phyloP scores from a whole-genome alignment of 2,113 vertebrate species.

The Hoplias malabaricus region DNA sequence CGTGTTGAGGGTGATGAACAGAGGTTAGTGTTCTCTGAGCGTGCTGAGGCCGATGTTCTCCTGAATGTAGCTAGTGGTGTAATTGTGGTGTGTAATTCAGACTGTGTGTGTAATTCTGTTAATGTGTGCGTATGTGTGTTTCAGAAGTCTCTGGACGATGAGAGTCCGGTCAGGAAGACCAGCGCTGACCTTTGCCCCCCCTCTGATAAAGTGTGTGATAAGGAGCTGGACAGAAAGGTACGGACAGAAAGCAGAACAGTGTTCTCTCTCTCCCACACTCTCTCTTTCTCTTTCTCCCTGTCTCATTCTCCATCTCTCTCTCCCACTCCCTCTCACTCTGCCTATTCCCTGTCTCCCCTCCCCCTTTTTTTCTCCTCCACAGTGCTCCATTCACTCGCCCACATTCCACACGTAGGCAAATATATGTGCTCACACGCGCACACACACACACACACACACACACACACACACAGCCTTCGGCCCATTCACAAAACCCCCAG shows the following conservation, averaged over 20 bases:
- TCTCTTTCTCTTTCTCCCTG: background rate
- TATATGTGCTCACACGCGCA: conserved; percentile 48
- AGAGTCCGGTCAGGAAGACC: conserved; percentile 64
- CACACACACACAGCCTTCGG: background rate
- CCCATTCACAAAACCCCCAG: background rate
- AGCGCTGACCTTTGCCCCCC: conserved; percentile 60
- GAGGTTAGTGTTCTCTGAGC: too few relatives aligned
- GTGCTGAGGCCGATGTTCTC: too few relatives aligned
- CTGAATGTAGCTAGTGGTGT: too few relatives aligned
- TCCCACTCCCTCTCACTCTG: background rate
- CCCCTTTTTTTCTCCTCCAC: background rate
- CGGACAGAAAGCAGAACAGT: background rate
- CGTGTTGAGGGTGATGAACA: too few relatives aligned
- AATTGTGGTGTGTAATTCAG: background rate
- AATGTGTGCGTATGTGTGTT: conserved; percentile 41
- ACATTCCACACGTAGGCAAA: conserved; percentile 65
- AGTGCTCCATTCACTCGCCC: conserved; percentile 29
- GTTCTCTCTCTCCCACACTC: background rate
- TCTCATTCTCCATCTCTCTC: background rate
- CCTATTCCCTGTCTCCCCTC: background rate
- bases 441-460: background rate
- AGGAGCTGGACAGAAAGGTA: conserved; percentile 66
- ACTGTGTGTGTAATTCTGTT: conserved; percentile 28
- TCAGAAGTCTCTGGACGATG: conserved; percentile 68
- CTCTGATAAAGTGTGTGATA: conserved; percentile 63